Evolutionary conservation across 2,797 vertebrate genomes (phyloP), one percentile per base, ranked within the genome.

Genomic region (Menidia menidia): DNA sequence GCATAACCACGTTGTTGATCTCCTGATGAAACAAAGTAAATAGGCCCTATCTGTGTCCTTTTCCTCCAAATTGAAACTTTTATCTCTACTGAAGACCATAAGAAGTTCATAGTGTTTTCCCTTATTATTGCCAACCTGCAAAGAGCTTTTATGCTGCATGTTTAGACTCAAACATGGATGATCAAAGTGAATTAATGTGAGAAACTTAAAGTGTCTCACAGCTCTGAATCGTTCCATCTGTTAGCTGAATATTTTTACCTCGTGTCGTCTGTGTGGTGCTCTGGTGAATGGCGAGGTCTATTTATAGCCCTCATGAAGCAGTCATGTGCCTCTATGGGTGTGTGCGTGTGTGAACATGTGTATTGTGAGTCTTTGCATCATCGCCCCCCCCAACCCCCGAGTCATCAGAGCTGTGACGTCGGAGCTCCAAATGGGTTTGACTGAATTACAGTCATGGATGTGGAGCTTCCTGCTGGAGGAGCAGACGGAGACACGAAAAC

Each of bases 361-460:
- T 64, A 25, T 39, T 51, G 19, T 39, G 57, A 31, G 65, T 66
- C 31, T 56, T 62, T 55, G 57, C 72, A 33, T 82, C 73, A 54
- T 71, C 19, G 42, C 15, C 55, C 50, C 77, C 44, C 70, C 16
- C 58, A 60, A 16, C 67, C 60, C 32, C 30, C 62, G 67, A 77
- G 53, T 60, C 83, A 87, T 80, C 71, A 64, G 4, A 16, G 48
- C 70, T 61, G 52, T 79, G 78, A 82, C n/a, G 58, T 89, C 82
- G 82, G 8, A 69, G 79, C 76, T 73, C 45, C 75, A 61, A 68
- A 81, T 79, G 67, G 58, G 58, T 79, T 1, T 63, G 25, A 86
- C 31, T 77, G 84, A 55, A 75, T 72, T 65, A 41, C 2, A 54
- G 53, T 73, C 64, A 50, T 81, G 42, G 30, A 45, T 51, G 8